Evolutionary conservation across 1,140 invertebrate genomes (phyloP), one percentile per base, ranked within the genome.

Genomic region (Drosophila kanapiae): DNA sequence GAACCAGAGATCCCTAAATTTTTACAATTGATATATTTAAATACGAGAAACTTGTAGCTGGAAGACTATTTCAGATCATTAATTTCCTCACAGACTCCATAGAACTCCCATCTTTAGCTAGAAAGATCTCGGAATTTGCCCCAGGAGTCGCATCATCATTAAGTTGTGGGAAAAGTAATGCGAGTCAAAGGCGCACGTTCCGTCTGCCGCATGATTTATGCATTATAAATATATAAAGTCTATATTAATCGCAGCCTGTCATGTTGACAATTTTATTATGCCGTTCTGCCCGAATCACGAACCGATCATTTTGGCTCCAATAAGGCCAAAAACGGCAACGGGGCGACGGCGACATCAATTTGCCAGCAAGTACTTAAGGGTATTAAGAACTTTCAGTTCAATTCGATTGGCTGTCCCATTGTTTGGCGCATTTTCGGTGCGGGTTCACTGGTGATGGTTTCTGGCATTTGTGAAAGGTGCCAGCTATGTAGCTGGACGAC

Each of bases 211-310:
- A 64, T 85, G 82, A 87, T 82, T 87, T 82, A 86, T 86, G 83
- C 62, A 45, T 62, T 75, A 82, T 72, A 83, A 86, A 87, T 87
- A 82, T 87, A 54, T 79, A 42, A 87, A 63, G 67, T 76, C 80
- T 86, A 59, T 87, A 86, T 86, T 86, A 82, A 86, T 87, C 71
- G 80, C 45, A 42, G 76, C 35, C 80, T 87, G 83, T 86, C 83
- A 88, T 76, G 83, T 86, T 86, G 83, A 86, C 83, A 86, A 86
- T 86, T 82, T 87, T 86, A 86, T 87, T 86, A 68, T 68, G 65
- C 72, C 49, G 64, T 59, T 68, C 37, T 13, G 67, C n/a, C 37
- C 37, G 47, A 68, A 58, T 82, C 82, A 85, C 82, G 82, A 85
- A 56, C 23, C 42, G 45, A 70, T 61, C 43, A 78, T 47, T 63